Percentiles rank a stretch among this genome's conserved stretches.
Evolutionary conservation across 2,113 vertebrate species (phyloP).

Genomic region (Xenopus tropicalis): DNA sequence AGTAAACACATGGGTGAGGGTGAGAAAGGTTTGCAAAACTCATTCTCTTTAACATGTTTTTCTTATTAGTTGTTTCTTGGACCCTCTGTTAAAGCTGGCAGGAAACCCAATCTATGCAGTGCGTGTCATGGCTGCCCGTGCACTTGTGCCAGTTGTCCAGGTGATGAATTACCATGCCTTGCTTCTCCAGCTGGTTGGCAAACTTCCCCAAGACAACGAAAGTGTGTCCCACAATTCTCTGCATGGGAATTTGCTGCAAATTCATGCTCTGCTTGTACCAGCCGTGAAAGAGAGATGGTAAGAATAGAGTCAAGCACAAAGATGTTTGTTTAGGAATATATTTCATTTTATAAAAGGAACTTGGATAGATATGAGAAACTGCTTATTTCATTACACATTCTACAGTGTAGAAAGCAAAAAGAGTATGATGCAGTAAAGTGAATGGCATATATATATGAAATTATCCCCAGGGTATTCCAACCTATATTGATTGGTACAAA

Average conservation of each 20-base stretch:
- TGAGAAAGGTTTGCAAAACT: background rate
- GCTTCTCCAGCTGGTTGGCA: constrained; percentile 60
- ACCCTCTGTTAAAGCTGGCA: constrained; percentile 69
- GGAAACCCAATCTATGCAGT: constrained; percentile 75
- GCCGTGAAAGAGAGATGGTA: constrained; percentile 52
- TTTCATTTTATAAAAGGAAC: too few relatives aligned
- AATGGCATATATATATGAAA: too few relatives aligned
- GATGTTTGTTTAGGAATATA: background rate
- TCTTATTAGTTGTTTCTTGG: constrained; percentile 57
- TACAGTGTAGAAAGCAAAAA: too few relatives aligned
- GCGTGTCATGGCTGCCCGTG: constrained; percentile 75
- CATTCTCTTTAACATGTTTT: background rate
- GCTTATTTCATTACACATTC: too few relatives aligned
- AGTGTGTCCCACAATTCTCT: constrained; percentile 69
- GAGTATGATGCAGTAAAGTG: too few relatives aligned
- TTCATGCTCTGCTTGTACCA: constrained; percentile 59
- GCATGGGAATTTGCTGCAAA: constrained; percentile 79
- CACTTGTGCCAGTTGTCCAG: constrained; percentile 71
- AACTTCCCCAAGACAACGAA: constrained; percentile 43
- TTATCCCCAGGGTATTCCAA: too few relatives aligned
- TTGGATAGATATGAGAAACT: too few relatives aligned
- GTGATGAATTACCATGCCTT: constrained; percentile 54
- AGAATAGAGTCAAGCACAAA: constrained; percentile 28
- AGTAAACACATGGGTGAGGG: background rate
- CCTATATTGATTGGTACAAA: too few relatives aligned